Base-by-base conservation (phyloP, 2,113 vertebrate genomes). In the Elephas maximus region DNA sequence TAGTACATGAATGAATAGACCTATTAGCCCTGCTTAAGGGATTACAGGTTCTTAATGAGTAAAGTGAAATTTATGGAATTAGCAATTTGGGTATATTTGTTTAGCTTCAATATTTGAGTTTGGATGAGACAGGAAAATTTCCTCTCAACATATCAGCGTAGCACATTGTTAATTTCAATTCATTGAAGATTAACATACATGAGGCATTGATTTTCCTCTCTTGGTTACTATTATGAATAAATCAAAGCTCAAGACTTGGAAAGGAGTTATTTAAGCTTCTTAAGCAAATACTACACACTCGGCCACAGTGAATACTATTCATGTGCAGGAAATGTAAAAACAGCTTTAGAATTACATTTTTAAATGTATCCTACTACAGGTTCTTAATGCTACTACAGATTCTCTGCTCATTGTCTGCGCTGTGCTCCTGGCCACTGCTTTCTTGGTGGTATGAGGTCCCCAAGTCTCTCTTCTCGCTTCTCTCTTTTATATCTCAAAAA, bases 211-310 rank as follows among this genome's bases (percentile, higher is more conserved):
- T 93, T 80, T 90, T 78, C 30, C 20, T 86, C 62, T 91, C 78
- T n/a, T 89, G 73, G 79, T 84, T 96, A 91, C 48, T 71, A 8
- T 30, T 95, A 18, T 80, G 24, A 2, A 87, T 23, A 45, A 77
- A 86, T 41, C 26, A 88, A 88, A 85, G 24, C 45, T 88, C 18
- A 23, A 8, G 23, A 78, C 30, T 91, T 91, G 63, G 44, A 87
- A 77, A 93, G 21, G 1, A 90, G 4, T 26, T 77, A 18, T 71
- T 67, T 94, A 85, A 80, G 23, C 77, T 78, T 79, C 81, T 94
- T 90, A 95, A 81, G 30, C 63, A 90, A 92, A 95, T 23, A 71
- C 21, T 23, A 71, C 21, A 76, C 4, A 73, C 5, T 95, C 85
- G 48, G 23, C n/a, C 71, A 30, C 33, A 93, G 24, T 88, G 60